A percentile compares a stretch with the other conserved stretches of the same genome.
phyloP scores from a whole-genome alignment of 1,140 invertebrate species.

The Drosophila parabipectinata region DNA sequence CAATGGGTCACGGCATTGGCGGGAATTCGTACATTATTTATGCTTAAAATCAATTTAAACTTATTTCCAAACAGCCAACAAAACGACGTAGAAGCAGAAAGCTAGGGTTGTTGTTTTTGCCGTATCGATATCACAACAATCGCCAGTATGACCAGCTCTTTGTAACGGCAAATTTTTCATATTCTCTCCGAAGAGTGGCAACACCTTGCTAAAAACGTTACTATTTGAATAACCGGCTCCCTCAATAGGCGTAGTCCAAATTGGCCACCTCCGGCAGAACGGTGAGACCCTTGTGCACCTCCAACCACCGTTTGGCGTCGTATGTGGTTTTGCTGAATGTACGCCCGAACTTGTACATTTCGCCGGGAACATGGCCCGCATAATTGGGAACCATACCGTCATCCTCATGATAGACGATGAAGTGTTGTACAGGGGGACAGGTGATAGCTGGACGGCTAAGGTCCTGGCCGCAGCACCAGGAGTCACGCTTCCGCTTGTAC shows the following conservation, averaged over 20 bases:
- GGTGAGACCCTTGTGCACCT: constrained; percentile 57
- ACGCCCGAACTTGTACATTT: constrained; percentile 87
- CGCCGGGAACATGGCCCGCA: constrained; percentile 89
- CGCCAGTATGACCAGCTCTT: constrained; percentile 11
- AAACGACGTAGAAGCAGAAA: constrained; percentile 74
- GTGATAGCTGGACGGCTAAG: constrained; percentile 48
- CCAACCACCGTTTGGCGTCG: constrained; percentile 88
- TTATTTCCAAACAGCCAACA: constrained; percentile 51
- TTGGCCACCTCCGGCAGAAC: constrained; percentile 65
- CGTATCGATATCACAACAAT: constrained; percentile 47
- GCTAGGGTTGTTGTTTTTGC: constrained; percentile 44
- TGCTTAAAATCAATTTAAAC: constrained; percentile 51
- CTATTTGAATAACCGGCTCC: neutral
- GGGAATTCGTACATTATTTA: constrained; percentile 45
- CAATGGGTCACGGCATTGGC: constrained; percentile 58
- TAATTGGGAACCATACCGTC: constrained; percentile 89
- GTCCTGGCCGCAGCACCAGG: constrained; percentile 88
- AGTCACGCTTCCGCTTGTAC: constrained; percentile 85
- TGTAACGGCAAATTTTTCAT: neutral
- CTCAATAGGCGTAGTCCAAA: constrained; percentile 61
- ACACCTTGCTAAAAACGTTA: neutral
- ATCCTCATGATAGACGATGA: constrained; percentile 88
- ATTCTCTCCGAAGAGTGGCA: neutral
- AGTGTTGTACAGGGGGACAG: constrained; percentile 85
- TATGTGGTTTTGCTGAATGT: constrained; percentile 88